Evolutionary conservation across 23 tunicate genomes (phyloP), one percentile per base, ranked within the genome.

Genomic region (Halocynthia roretzi): DNA sequence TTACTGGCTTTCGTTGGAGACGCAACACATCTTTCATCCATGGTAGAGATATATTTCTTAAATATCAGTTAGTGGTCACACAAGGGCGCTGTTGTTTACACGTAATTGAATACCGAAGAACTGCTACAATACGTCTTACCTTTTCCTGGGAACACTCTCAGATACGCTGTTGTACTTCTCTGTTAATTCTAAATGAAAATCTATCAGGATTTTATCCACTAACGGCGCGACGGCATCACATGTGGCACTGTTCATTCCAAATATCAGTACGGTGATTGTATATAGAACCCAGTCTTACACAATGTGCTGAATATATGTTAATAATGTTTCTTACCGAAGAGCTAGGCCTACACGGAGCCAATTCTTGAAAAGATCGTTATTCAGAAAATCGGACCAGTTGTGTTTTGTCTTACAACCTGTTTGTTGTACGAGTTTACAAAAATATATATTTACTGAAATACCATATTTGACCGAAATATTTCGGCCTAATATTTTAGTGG

Each of bases 261-360:
- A 57, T 54, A 21, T 9, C 11, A 54, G 71, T n/a, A 48, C 10
- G 2, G 80, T 23, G 14, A 78, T 65, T 31, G 44, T 31, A 31
- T 31, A 31, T 31, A 31, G 4, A 31, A 31, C 4, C 1, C 44
- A 31, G 44, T 31, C 44, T 31, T 31, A 31, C 44, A 31, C 44
- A 31, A 31, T 31, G 9, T 64, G 62, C 8, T 44, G 14, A 71
- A 48, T 17, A 50, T 5, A 44, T 22, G n/a, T 8, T 8, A 40
- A 17, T 54, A 9, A 18, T 31, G 11, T 7, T 49, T 31, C 80
- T 14, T 81, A 86, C 92, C 92, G 68, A 11, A 86, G 72, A 10
- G 92, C 92, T 50, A 81, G 10, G 8, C 84, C 85, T 57, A 81
- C 82, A 53, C 76, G 76, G 14, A 86, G 78, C 92, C 92, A 86